Evolutionary conservation across 1,140 invertebrate genomes (phyloP), one percentile per base, ranked within the genome.

Genomic region (Aporrectodea caliginosa): DNA sequence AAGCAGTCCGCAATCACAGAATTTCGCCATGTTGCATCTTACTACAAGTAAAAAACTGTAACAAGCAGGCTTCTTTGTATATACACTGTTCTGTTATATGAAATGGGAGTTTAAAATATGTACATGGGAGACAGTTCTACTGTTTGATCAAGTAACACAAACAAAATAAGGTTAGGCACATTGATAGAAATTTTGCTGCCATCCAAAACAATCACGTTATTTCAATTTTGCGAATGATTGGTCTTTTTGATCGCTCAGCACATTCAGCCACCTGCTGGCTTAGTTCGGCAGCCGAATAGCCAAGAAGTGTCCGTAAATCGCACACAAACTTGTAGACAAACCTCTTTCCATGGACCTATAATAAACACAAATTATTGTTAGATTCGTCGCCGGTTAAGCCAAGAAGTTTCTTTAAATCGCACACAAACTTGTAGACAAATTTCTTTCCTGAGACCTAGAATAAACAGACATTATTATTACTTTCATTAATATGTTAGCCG

Each of bases 281-380:
- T 35, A 89, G 82, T 79, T 88, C 88, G 73, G 86, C 85, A 16
- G 87, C 87, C 0, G 86, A 87, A 83, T 87, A 88, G 31, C 88
- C 88, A 14, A 89, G 83, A 16, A 89, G 81, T 35, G 83, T 86
- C 90, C 98, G 94, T 84, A 99, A 91, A 91, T 98, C 96, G 90
- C 96, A 98, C 30, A 98, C 96, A 90, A 98, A 98, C 85, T 95
- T 93, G 89, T 98, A 99, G 72, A 98, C 97, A 88, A 98, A 98
- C 87, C 97, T 93, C 86, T 98, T 98, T 81, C 97, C 97, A 29
- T 86, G 87, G 16, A 81, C 79, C 79, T 79, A 35, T 16, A 77
- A 76, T 1, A 77, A 27, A 27, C 32, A 43, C 2, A 58, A n/a
- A n/a, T n/a, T n/a, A n/a, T n/a, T n/a, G 29, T 75, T 73, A 35